Conservation (phyloP, 2,113 vertebrate genomes). For the Hiodon alosoides region DNA sequence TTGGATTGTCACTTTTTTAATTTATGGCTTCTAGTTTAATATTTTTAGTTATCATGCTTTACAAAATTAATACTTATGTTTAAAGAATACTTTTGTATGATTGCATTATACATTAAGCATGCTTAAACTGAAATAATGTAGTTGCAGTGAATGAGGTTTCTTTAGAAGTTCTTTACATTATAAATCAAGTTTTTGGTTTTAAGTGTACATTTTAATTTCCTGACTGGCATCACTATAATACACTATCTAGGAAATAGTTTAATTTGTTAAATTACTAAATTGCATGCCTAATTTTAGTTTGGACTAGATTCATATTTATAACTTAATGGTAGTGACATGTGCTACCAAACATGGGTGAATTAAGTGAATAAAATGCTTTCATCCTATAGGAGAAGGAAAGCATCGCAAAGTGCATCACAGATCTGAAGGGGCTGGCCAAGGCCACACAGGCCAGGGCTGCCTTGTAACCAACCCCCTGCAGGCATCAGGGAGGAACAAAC, state of each 20-base stretch:
- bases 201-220: neutral
- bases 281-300: neutral
- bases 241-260: neutral
- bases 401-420: constrained; percentile 86
- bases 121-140: too few relatives aligned
- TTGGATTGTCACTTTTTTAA: too few relatives aligned
- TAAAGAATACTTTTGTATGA: too few relatives aligned
- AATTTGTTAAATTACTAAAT: neutral
- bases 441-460: constrained; percentile 53
- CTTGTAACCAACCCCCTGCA: constrained; percentile 34
- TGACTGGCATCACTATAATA: neutral
- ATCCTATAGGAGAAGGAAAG: constrained; percentile 85
- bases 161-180: too few relatives aligned
- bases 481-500: constrained; percentile 24
- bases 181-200: too few relatives aligned
- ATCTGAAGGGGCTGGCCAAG: constrained; percentile 81
- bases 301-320: neutral
- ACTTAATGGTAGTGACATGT: neutral
- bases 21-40: too few relatives aligned
- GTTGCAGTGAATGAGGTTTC: too few relatives aligned
- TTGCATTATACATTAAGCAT: too few relatives aligned
- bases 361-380: constrained; percentile 15
- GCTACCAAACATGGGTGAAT: too few relatives aligned
- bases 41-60: too few relatives aligned
- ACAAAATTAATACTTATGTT: too few relatives aligned